These are phyloP conservation scores for Hecatera dysodea DNA, from an alignment of 2,888 invertebrate species.

Conservation along the genomic window DNA sequence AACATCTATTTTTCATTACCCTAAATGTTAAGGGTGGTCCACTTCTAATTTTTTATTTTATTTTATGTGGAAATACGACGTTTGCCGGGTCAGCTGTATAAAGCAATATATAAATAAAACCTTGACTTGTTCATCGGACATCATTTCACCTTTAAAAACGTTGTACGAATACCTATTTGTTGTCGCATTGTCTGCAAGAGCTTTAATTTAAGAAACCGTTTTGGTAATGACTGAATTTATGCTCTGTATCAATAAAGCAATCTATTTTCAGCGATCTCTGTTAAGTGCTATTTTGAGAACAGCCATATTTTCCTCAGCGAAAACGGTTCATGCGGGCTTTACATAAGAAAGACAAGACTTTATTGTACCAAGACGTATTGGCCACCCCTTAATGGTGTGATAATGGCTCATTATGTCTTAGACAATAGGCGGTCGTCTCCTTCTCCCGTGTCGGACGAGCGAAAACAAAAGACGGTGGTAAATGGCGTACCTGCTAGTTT, in stretches of 20 bases:
- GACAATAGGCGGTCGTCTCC: slow-evolving; percentile 31
- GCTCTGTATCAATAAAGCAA: neutral
- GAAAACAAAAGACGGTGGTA: slow-evolving; percentile 31
- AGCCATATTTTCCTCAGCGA: neutral
- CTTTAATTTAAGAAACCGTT: neutral
- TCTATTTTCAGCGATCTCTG: neutral
- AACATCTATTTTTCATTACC: no score
- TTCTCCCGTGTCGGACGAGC: neutral
- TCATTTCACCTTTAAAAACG: neutral
- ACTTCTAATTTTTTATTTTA: no score
- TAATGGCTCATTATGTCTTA: slow-evolving; percentile 45
- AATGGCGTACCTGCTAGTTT: slow-evolving; percentile 11
- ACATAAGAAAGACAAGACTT: neutral
- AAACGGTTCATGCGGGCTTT: neutral
- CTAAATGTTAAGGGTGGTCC: no score
- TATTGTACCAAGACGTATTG: slow-evolving; percentile 1
- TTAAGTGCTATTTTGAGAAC: neutral
- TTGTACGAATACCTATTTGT: no score
- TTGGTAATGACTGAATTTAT: neutral
- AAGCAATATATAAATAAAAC: no score
- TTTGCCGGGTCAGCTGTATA: no score
- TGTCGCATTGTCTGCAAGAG: neutral
- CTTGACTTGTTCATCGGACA: neutral
- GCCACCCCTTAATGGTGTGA: slow-evolving; percentile 12
- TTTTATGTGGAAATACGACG: no score